phyloP scores from a whole-genome alignment of 2,888 invertebrate species.

The Drosophila eohydei region DNA sequence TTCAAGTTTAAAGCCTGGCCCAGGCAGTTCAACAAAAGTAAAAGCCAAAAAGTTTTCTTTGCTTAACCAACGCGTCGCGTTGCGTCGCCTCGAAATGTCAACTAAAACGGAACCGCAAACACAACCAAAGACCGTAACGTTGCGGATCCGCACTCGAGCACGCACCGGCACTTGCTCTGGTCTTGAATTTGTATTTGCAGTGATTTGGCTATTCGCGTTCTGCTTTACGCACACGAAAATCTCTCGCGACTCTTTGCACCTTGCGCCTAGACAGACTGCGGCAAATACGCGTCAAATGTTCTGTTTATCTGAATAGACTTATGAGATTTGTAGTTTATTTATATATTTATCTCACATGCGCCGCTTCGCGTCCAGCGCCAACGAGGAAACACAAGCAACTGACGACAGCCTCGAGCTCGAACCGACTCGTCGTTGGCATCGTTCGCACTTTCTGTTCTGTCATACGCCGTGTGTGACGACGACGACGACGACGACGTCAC shows the following conservation, averaged over 20 bases:
- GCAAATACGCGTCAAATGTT: constrained; percentile 9
- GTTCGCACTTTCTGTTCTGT: constrained; percentile 43
- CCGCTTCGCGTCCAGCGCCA: constrained; percentile 67
- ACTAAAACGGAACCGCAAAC: constrained; percentile 26
- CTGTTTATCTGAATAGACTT: constrained; percentile 33
- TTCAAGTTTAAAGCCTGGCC: constrained; percentile 32
- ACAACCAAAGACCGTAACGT: constrained; percentile 28
- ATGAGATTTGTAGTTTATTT: constrained; percentile 25
- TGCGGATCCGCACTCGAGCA: constrained; percentile 56
- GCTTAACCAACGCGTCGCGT: constrained; percentile 22
- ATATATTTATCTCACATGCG: constrained; percentile 21
- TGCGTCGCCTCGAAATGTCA: constrained; percentile 8
- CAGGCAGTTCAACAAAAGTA: constrained; percentile 51
- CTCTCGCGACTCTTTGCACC: constrained; percentile 18
- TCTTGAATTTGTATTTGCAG: constrained; percentile 29
- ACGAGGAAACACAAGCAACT: constrained; percentile 77
- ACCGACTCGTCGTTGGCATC: constrained; percentile 33
- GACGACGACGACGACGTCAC: constrained; percentile 19
- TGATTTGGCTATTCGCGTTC: constrained; percentile 27
- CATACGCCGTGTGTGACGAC: constrained; percentile 49
- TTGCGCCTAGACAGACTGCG: constrained; percentile 17
- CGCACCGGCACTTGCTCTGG: constrained; percentile 66
- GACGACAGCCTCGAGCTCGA: constrained; percentile 44
- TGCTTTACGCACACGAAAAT: constrained; percentile 20
- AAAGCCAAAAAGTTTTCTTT: constrained; percentile 53